A percentile compares a stretch with the other conserved stretches of the same genome.
These are phyloP conservation scores for Apodemus sylvaticus DNA, from an alignment of 2,113 vertebrate genomes.

Conservation along the genomic window DNA sequence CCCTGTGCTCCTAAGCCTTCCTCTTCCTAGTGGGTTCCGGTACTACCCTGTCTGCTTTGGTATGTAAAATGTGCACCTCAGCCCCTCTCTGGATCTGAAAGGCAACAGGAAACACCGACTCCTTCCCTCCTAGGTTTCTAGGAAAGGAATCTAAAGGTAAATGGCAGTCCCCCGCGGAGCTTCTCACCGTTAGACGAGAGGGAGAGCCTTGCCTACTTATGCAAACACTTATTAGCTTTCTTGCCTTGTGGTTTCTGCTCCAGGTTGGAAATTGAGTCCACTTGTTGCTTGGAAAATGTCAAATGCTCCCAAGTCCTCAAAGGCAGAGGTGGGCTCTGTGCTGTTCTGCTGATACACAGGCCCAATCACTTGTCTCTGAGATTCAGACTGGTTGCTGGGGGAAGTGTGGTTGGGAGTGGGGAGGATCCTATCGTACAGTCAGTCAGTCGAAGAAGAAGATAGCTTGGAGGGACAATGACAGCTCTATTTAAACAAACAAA, in stretches of 20 bases:
- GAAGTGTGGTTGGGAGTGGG: background rate
- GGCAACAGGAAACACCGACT: background rate
- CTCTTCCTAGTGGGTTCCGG: conserved; percentile 96
- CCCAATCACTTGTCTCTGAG: background rate
- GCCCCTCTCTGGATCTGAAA: too few relatives aligned
- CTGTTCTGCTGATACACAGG: conserved; percentile 9
- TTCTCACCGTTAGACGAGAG: background rate
- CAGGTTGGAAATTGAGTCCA: conserved; percentile 54
- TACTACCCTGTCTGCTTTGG: conserved; percentile 71
- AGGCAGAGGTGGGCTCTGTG: background rate
- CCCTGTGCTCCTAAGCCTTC: conserved; percentile 84
- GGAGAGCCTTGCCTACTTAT: conserved; percentile 11
- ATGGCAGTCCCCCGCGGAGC: background rate
- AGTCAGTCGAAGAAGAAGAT: background rate
- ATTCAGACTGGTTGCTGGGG: background rate
- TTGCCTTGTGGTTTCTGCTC: conserved; percentile 38
- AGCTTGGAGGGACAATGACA: background rate
- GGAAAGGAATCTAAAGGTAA: conserved; percentile 11
- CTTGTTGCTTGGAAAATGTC: conserved; percentile 48
- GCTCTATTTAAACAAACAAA: background rate
- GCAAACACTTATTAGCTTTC: conserved; percentile 21
- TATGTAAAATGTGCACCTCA: too few relatives aligned
- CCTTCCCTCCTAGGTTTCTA: conserved; percentile 1
- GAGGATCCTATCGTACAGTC: background rate
- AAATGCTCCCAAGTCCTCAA: conserved; percentile 44